Percentiles rank a stretch among this genome's conserved stretches.
These are phyloP conservation scores for Cirrhinus mrigala DNA, from an alignment of 2,797 vertebrate species.

Conservation along the genomic window DNA sequence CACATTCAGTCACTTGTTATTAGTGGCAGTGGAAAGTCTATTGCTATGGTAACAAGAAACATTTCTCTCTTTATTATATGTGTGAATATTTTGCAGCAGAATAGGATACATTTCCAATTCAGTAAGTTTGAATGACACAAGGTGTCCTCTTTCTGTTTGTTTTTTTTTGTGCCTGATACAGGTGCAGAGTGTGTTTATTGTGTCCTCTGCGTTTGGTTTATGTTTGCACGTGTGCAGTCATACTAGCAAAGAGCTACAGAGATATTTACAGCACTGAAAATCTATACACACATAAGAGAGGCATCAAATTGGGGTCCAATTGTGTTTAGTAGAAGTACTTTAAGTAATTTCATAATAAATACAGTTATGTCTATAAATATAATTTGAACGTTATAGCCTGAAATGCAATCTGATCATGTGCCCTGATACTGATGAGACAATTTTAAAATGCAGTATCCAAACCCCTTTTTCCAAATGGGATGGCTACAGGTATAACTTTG, in stretches of 20 bases:
- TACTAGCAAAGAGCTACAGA: conserved; percentile 37
- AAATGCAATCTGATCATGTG: conserved; percentile 1
- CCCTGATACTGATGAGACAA: background rate
- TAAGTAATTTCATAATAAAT: background rate
- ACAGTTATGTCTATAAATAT: background rate
- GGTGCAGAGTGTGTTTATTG: background rate
- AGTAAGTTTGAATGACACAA: background rate
- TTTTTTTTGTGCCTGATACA: background rate
- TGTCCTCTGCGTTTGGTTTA: background rate
- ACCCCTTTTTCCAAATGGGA: background rate
- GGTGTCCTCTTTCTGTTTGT: background rate
- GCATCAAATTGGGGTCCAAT: background rate
- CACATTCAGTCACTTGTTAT: conserved; percentile 31
- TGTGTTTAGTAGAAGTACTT: background rate
- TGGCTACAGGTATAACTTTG: background rate
- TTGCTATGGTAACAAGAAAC: conserved; percentile 33
- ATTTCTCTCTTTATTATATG: conserved; percentile 3
- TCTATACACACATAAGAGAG: background rate
- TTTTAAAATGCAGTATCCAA: background rate
- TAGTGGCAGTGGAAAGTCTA: conserved; percentile 19
- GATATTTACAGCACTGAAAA: conserved; percentile 34
- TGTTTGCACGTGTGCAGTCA: conserved; percentile 22
- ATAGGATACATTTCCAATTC: background rate
- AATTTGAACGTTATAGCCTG: background rate
- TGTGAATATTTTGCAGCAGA: conserved; percentile 2